Base-by-base conservation (phyloP, 2,113 vertebrate genomes). In the Nicator chloris region DNA sequence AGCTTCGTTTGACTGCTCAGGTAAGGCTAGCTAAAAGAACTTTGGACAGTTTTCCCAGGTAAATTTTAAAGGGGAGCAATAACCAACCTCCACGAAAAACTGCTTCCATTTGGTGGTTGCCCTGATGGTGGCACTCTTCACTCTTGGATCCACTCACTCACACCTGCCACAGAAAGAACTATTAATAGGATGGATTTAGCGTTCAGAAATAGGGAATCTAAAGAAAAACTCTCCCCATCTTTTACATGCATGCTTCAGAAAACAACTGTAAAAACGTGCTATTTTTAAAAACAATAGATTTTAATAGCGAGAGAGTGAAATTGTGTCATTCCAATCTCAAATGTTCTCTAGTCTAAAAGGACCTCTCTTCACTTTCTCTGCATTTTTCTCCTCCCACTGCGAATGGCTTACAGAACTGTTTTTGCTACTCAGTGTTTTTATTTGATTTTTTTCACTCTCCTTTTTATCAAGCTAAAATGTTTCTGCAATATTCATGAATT, bases 81-180 rank as follows among this genome's bases (percentile, higher is more conserved):
- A 56, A 56, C 21, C 33, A 84, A 7, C 24, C 56, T 37, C 42
- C 30, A 9, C 13, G 56, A 33, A 73, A 60, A 77, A 4, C 15
- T 26, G n/a, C 37, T 86, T 92, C 63, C 82, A 53, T 94, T 72
- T 77, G 53, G 26, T 1, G 0, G 7, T 14, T 14, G 64, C 57
- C 95, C 95, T 95, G 96, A 59, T 33, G 95, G 90, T 94, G 96
- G 93, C 96, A 94, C 88, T 94, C 93, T 88, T 95, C 33, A 7
- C 96, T 92, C 76, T 93, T 60, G 54, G 66, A 95, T 93, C 49
- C 60, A 31, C 37, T 40, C 49, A 9, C 50, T 76, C 47, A 24
- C 63, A 70, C 50, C 82, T 97, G 88, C 30, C 60, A 64, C 69
- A 1, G 1, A 7, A 35, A 24, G 47, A 82, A 50, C 42, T 80